Evolutionary conservation across 2,888 invertebrate species (phyloP).

Genomic region (Drymonia ruficornis): DNA sequence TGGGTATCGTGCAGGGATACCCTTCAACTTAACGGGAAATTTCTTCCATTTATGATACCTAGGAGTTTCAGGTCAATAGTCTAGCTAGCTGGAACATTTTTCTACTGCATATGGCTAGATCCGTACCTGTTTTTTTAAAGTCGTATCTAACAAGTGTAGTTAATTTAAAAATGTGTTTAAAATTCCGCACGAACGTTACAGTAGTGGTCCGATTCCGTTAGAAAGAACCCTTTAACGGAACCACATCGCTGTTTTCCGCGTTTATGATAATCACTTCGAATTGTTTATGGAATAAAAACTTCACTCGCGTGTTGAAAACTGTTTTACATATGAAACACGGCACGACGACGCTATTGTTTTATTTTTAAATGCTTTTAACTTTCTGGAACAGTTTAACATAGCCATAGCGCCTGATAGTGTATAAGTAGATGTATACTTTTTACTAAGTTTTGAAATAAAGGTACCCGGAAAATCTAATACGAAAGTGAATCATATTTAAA

Average conservation of each 20-base stretch:
- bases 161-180: conserved; percentile 2
- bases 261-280: conserved; percentile 45
- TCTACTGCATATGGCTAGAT: no score
- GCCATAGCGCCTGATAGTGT: not conserved
- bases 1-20: no score
- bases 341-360: conserved; percentile 23
- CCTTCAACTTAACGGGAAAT: no score
- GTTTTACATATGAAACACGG: conserved; percentile 45
- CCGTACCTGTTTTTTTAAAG: no score
- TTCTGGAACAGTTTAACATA: conserved; percentile 10
- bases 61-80: no score
- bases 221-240: conserved; percentile 11
- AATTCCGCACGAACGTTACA: not conserved
- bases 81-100: no score
- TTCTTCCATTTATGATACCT: no score
- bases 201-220: no score
- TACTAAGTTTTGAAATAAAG: no score
- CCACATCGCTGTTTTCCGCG: conserved; percentile 18
- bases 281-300: conserved; percentile 40
- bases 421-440: no score
- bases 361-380: conserved; percentile 18
- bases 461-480: no score
- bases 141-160: no score
- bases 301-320: conserved; percentile 29
- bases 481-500: not conserved